Evolutionary conservation across 1,140 invertebrate genomes (phyloP), one percentile per base, ranked within the genome.

Genomic region (Oppia nitens): DNA sequence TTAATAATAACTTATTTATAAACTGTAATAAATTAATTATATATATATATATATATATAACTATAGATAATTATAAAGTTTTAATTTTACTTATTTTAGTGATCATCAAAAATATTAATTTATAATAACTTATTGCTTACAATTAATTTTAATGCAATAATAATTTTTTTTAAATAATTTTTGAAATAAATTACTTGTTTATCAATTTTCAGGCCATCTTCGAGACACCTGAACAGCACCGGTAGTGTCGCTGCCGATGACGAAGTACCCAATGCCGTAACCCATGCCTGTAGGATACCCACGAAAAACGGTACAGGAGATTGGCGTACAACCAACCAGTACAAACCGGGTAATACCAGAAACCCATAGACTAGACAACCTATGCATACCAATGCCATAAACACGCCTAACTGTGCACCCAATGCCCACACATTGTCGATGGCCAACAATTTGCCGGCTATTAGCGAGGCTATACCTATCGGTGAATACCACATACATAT

Each of bases 181-280:
- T n/a, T n/a, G n/a, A n/a, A n/a, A n/a, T n/a, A n/a, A n/a, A n/a
- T n/a, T n/a, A 98, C 87, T 53, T 90, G 78, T 28, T 83, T 78
- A 74, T 97, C 90, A 59, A 95, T 80, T 63, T 81, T 79, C 52
- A 90, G 76, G 62, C 89, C 89, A 64, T 92, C 86, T 71, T 94
- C 91, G 81, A 97, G 83, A 69, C 87, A 86, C 51, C 82, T 81
- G 72, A 96, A 93, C 49, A 91, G 94, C 50, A 96, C 81, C 47
- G 93, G 93, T 50, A 97, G 76, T 49, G 93, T 91, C 47, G 91
- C 92, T 65, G 92, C 85, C 84, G 87, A 88, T 70, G 89, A 94
- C 66, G 89, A 87, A 59, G 89, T 90, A 60, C 90, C 88, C 71
- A 93, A 87, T 50, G 84, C 87, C 58, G 90, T 92, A 45, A 95